These are phyloP conservation scores for Mechanitis mazaeus DNA, from an alignment of 2,888 invertebrate species.

Conservation along the genomic window DNA sequence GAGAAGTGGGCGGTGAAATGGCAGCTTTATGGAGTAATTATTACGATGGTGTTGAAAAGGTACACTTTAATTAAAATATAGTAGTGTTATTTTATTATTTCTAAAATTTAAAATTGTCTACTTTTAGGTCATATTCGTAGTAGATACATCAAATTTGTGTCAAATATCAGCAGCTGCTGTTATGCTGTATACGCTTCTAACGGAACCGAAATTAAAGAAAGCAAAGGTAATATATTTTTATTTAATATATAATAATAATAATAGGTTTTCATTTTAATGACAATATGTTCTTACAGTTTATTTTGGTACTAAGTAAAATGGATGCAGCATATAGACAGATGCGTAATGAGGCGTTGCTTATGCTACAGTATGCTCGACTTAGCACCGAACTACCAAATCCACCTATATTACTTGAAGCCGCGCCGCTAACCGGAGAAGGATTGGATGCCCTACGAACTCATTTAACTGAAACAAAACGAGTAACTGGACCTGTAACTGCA, in stretches of 20 bases:
- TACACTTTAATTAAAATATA: constrained; percentile 29
- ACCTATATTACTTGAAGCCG: constrained; percentile 83
- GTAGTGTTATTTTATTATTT: not conserved
- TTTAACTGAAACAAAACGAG: constrained; percentile 44
- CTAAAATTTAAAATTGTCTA: not conserved
- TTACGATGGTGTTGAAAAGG: constrained; percentile 79
- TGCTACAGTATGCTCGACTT: constrained; percentile 85
- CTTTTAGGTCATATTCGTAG: constrained; percentile 82
- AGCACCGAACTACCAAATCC: constrained; percentile 81
- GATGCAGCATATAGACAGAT: constrained; percentile 91
- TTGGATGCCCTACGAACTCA: constrained; percentile 77
- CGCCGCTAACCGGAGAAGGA: constrained; percentile 84
- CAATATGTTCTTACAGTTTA: constrained; percentile 66
- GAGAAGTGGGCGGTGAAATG: constrained; percentile 89
- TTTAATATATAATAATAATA: not conserved
- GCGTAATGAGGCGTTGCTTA: constrained; percentile 89
- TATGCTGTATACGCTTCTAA: constrained; percentile 84
- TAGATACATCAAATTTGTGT: constrained; percentile 89
- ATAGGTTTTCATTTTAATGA: not conserved
- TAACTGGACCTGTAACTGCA: constrained; percentile 13
- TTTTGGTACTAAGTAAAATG: constrained; percentile 87
- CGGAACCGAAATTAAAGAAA: constrained; percentile 81
- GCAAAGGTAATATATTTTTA: constrained; percentile 72
- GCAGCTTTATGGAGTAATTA: constrained; percentile 89
- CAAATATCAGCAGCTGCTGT: constrained; percentile 91